Evolutionary conservation across 1,140 invertebrate genomes (phyloP).

Genomic region (Lasaia peninsularis): DNA sequence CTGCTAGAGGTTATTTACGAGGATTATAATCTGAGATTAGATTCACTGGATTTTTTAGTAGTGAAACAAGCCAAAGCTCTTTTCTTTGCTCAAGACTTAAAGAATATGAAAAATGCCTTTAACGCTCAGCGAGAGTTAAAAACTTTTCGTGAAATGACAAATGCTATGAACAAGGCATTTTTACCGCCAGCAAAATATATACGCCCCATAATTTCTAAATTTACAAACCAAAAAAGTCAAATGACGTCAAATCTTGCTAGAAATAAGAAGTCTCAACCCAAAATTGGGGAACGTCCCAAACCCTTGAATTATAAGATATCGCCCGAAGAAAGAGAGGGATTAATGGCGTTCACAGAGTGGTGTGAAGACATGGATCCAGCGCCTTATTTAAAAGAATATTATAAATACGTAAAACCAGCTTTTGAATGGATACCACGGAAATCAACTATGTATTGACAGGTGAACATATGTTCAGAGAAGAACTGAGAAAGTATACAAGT

Average conservation of each 20-base stretch:
- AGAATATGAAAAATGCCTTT: slow-evolving; percentile 77
- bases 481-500: no score
- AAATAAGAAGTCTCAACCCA: slow-evolving; percentile 45
- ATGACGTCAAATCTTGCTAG: slow-evolving; percentile 39
- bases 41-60: slow-evolving; percentile 78
- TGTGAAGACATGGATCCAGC: slow-evolving; percentile 66
- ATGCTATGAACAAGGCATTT: slow-evolving; percentile 76
- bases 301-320: slow-evolving; percentile 42
- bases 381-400: slow-evolving; percentile 57
- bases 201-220: slow-evolving; percentile 43
- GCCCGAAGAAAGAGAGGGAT: slow-evolving; percentile 58
- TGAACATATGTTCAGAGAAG: no score
- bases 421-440: slow-evolving; percentile 48
- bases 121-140: slow-evolving; percentile 79
- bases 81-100: slow-evolving; percentile 79
- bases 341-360: slow-evolving; percentile 73
- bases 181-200: slow-evolving; percentile 66
- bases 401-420: slow-evolving; percentile 52
- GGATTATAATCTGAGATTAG: slow-evolving; percentile 76
- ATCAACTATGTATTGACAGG: slow-evolving; percentile 27
- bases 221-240: slow-evolving; percentile 47
- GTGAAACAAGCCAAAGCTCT: slow-evolving; percentile 78
- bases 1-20: slow-evolving; percentile 80
- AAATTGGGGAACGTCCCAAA: slow-evolving; percentile 29
- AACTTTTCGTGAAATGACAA: slow-evolving; percentile 73